These are phyloP conservation scores for Popillia japonica DNA, from an alignment of 1,140 invertebrate species.

Conservation along the genomic window DNA sequence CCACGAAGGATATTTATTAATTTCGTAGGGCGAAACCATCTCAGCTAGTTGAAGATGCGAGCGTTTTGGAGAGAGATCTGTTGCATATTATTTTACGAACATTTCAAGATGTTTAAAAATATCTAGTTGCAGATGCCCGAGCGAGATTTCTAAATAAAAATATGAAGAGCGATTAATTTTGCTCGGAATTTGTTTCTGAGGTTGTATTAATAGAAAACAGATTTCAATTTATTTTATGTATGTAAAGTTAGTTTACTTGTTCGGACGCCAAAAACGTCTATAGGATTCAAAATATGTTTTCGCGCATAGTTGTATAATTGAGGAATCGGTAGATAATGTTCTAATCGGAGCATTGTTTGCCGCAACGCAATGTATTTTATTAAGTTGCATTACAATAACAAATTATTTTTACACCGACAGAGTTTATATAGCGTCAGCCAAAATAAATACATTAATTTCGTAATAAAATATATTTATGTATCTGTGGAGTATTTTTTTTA, in stretches of 20 bases:
- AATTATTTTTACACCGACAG: no score
- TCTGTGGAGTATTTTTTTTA: background rate
- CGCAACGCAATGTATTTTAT: no score
- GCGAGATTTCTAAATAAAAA: background rate
- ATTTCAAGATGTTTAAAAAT: constrained; percentile 1
- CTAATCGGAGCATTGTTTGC: no score
- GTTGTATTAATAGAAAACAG: background rate
- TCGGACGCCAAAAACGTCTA: background rate
- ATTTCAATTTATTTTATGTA: background rate
- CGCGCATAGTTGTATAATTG: background rate
- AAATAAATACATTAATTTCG: background rate
- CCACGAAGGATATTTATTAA: background rate
- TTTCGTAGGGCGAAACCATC: background rate
- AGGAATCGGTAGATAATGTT: background rate
- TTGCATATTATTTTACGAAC: constrained; percentile 1
- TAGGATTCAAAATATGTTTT: background rate
- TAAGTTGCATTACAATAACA: no score
- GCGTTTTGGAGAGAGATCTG: background rate
- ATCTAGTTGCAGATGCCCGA: background rate
- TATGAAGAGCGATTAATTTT: background rate
- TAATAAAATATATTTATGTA: background rate
- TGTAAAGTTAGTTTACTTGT: background rate
- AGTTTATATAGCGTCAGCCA: background rate
- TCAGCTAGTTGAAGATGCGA: background rate
- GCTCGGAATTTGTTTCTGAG: background rate